phyloP scores from a whole-genome alignment of 37 sponge, comb jelly and placozoan species.

The Geodia barretti region DNA sequence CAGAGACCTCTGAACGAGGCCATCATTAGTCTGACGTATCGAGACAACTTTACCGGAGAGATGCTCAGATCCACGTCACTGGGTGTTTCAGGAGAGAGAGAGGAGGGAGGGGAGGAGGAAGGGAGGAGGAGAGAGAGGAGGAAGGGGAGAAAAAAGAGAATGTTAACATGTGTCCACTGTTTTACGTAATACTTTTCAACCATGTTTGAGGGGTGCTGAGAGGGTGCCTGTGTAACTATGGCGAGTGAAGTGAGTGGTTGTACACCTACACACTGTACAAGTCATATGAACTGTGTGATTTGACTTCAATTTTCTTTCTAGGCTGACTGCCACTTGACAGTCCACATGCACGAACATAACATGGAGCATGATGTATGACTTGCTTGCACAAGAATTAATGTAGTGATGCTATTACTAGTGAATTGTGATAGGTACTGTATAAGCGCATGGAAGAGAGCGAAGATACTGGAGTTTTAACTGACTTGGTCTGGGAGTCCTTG shows the following conservation, averaged over 20 bases:
- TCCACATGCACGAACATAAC: too few species aligned
- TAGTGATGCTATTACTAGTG: too few species aligned
- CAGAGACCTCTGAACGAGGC: conserved; percentile 49
- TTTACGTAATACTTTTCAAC: not conserved
- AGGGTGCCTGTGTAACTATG: not conserved
- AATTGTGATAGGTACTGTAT: too few species aligned
- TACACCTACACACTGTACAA: not conserved
- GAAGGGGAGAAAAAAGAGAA: not conserved
- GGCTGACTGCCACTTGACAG: too few species aligned
- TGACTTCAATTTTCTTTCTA: too few species aligned
- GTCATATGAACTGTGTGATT: not conserved
- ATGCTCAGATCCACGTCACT: conserved; percentile 33
- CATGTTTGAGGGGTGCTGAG: not conserved
- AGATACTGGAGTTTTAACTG: too few species aligned
- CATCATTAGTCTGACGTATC: conserved; percentile 39
- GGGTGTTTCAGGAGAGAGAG: too few species aligned
- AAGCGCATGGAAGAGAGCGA: too few species aligned
- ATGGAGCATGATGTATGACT: too few species aligned
- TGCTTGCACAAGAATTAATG: not conserved
- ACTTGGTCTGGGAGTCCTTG: conserved; percentile 19
- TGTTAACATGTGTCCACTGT: not conserved
- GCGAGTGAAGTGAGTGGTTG: not conserved
- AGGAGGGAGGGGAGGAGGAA: too few species aligned
- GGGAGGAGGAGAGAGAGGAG: too few species aligned
- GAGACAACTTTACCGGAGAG: conserved; percentile 2